Conservation (phyloP, 2,113 vertebrate species). For the Neogobius melanostomus region DNA sequence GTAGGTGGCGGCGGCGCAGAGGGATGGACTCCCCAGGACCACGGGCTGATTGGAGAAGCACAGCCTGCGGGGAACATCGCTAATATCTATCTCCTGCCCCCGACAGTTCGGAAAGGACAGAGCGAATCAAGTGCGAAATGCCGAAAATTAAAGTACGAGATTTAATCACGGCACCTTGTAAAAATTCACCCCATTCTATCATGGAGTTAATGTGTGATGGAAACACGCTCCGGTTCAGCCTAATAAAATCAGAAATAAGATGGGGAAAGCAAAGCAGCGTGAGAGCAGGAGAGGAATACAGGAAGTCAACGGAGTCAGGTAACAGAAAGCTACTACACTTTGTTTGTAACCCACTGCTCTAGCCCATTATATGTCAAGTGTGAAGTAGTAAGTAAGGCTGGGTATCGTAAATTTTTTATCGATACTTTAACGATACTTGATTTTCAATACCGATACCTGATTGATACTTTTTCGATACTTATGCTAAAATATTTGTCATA, state of each 20-base stretch:
- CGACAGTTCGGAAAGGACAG: constrained; percentile 54
- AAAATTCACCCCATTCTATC: constrained; percentile 50
- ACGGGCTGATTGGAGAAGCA: constrained; percentile 71
- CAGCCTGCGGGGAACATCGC: constrained; percentile 60
- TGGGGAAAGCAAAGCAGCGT: constrained; percentile 50
- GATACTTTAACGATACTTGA: too few species aligned
- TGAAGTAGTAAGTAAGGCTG: too few species aligned
- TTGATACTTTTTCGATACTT: too few species aligned
- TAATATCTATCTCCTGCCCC: constrained; percentile 70
- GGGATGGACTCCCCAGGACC: constrained; percentile 72
- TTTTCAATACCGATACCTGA: too few species aligned
- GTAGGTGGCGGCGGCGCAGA: constrained; percentile 66
- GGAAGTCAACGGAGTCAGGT: constrained; percentile 29
- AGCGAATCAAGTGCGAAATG: constrained; percentile 63
- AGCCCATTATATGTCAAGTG: too few species aligned
- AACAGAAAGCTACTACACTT: constrained; percentile 14
- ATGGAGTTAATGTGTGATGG: constrained; percentile 43
- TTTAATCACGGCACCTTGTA: constrained; percentile 54
- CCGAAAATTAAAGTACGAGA: constrained; percentile 61
- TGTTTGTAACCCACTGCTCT: too few species aligned
- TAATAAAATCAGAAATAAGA: constrained; percentile 55
- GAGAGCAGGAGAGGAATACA: constrained; percentile 2
- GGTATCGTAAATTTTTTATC: too few species aligned
- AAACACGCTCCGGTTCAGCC: constrained; percentile 37
- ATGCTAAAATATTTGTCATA: too few species aligned